Conservation (phyloP, 2,797 vertebrate genomes). For the Lates japonicus region DNA sequence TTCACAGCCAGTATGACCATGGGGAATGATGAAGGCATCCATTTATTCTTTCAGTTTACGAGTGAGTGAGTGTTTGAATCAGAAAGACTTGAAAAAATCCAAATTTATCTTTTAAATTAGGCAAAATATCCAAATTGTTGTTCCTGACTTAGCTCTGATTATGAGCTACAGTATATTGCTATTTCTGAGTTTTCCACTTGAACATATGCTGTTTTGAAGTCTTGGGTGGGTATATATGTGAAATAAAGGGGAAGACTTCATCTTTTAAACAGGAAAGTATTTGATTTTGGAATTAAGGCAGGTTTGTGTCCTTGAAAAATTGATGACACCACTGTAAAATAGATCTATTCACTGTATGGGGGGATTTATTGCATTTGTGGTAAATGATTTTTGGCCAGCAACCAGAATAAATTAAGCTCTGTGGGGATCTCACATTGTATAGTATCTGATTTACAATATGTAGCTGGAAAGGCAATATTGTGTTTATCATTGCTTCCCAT, state of each 20-base stretch:
- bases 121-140: not conserved
- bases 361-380: conserved; percentile 68
- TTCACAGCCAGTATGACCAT: not conserved
- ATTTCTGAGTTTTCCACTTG: not conserved
- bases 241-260: not conserved
- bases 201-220: not conserved
- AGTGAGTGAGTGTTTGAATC: not conserved
- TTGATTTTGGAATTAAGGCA: conserved; percentile 40
- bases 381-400: conserved; percentile 68
- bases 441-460: conserved; percentile 70
- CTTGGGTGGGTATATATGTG: not conserved
- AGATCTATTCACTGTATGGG: conserved; percentile 50
- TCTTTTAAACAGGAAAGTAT: conserved; percentile 15
- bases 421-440: conserved; percentile 36
- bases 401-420: conserved; percentile 69
- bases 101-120: not conserved
- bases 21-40: not conserved
- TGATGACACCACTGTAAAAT: conserved; percentile 45
- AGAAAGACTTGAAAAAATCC: not conserved
- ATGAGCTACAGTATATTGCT: not conserved
- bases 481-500: conserved; percentile 64
- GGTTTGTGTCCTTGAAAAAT: conserved; percentile 64
- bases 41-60: not conserved
- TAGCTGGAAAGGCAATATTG: conserved; percentile 63
- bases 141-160: not conserved